phyloP scores from a whole-genome alignment of 2,797 vertebrate genomes.

The Pseudomugil gertrudae region DNA sequence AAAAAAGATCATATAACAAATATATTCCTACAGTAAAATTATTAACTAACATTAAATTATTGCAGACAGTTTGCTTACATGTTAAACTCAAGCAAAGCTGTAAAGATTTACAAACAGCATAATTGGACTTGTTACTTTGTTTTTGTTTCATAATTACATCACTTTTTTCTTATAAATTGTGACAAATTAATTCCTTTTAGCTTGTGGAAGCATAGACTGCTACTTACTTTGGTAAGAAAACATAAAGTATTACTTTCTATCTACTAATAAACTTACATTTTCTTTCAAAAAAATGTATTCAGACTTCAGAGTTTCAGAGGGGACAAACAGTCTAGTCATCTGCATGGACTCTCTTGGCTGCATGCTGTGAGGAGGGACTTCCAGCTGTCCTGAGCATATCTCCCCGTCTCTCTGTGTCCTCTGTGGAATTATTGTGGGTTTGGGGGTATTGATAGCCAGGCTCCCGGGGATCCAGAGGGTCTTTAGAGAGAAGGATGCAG shows the following conservation, averaged over 20 bases:
- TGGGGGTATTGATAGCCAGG: conserved; percentile 88
- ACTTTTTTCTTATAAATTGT: not conserved
- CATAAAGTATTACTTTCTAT: not conserved
- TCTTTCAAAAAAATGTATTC: not conserved
- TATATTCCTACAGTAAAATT: not conserved
- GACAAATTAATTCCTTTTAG: not conserved
- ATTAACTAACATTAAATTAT: not conserved
- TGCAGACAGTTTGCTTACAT: not conserved
- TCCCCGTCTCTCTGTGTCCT: conserved; percentile 23
- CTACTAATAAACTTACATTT: not conserved
- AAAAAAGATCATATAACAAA: no score
- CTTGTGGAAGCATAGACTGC: not conserved
- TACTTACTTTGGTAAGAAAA: not conserved
- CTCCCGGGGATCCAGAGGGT: conserved; percentile 88
- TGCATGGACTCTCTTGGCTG: conserved; percentile 75
- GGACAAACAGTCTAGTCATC: conserved; percentile 35
- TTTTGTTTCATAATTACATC: not conserved
- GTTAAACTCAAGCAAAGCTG: conserved; percentile 6
- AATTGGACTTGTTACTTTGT: not conserved
- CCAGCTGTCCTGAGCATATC: conserved; percentile 61
- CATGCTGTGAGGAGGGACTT: conserved; percentile 39
- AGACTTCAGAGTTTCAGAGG: conserved; percentile 7
- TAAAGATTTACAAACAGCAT: not conserved
- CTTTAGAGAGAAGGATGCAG: conserved; percentile 92
- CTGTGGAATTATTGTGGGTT: conserved; percentile 28